A percentile compares a stretch with the other conserved stretches of the same genome.
Evolutionary conservation across 2,113 vertebrate species (phyloP).

Genomic region (Gorsachius goisagi): DNA sequence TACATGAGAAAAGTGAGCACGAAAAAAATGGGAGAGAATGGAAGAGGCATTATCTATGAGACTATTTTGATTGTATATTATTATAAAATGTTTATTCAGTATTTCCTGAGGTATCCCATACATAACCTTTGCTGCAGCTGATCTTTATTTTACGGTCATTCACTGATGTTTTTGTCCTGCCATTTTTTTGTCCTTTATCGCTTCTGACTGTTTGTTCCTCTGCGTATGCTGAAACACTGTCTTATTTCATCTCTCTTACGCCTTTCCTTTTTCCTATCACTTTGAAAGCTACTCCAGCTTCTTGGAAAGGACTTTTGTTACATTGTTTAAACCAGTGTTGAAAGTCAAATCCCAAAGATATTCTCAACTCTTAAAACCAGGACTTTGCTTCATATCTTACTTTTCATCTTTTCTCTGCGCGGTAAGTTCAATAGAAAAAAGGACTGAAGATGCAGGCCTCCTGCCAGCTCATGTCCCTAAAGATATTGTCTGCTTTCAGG

Average conservation of each 20-base stretch:
- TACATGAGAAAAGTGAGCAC: neutral
- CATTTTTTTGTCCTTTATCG: neutral
- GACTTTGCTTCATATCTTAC: neutral
- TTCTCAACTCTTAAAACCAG: neutral
- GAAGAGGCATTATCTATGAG: neutral
- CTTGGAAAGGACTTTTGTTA: neutral
- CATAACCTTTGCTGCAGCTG: neutral
- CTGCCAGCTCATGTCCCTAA: neutral
- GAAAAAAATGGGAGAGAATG: neutral
- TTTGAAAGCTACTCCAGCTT: neutral
- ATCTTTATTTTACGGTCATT: neutral
- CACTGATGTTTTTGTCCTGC: neutral
- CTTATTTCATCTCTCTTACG: neutral
- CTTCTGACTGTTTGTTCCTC: neutral
- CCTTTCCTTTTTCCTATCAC: neutral
- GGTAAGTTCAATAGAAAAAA: neutral
- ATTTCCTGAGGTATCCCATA: neutral
- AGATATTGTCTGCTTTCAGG: neutral
- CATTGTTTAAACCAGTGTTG: neutral
- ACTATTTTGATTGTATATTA: neutral
- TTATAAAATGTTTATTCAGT: neutral
- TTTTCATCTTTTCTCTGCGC: neutral
- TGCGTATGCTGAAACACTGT: neutral
- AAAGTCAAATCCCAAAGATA: neutral
- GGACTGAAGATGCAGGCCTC: neutral